Base-by-base conservation (phyloP, 1,140 invertebrate species). In the Cyphomyrmex costatus region DNA sequence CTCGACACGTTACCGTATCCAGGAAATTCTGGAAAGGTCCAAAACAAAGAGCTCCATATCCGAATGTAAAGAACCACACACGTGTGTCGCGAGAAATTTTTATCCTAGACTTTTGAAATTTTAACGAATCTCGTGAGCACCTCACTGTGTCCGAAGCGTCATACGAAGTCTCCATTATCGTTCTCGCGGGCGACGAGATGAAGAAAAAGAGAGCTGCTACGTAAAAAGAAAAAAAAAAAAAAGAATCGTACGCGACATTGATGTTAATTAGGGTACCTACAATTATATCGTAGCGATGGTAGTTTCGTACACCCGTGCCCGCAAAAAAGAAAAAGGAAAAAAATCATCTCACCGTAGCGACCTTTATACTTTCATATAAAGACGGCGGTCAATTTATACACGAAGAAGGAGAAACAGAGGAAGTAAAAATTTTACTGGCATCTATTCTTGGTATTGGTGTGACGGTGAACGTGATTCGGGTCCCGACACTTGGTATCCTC, bases 341-440 rank as follows among this genome's bases (percentile, higher is more conserved):
- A 27, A 56, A 73, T 86, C 56, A 61, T 60, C 30, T 86, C 60
- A 60, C 61, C 58, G 61, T 73, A 73, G 51, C 65, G 56, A 77
- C 79, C 85, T 87, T 90, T 87, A 70, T 89, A 89, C 65, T 89
- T 90, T 89, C 83, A 73, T 88, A 82, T 70, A 58, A 82, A 30
- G 58, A 76, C 68, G 84, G 27, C 24, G 60, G 58, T 58, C 73
- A 51, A 46, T 68, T 56, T 85, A 8, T 83, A 73, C 8, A 58
- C 16, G 8, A 12, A 71, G 56, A 27, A 36, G 30, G 53, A 10
- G 14, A 49, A 42, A 71, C 24, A 24, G 21, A 46, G 68, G 46
- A 33, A 33, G n/a, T 8, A 60, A 24, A 76, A 76, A 76, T 60
- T 70, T 74, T 73, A 74, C 73, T 79, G 73, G 82, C 58, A 53